Base-by-base conservation (phyloP, 2,888 invertebrate species). In the Drosophila greeni region DNA sequence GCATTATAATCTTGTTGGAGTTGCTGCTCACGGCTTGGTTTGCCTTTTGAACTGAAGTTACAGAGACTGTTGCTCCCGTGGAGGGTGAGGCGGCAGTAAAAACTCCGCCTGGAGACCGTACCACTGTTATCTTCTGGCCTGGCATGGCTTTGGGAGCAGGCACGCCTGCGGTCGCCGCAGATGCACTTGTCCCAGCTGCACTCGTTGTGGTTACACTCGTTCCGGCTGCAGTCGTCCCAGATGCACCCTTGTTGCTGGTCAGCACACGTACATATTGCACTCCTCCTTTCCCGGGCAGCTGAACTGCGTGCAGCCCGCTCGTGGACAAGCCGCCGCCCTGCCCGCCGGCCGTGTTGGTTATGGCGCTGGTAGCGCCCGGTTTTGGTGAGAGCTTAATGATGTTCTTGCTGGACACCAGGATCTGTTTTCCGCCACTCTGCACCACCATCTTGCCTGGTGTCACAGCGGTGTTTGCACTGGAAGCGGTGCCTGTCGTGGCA, bases 231-330 rank as follows among this genome's bases (percentile, higher is more conserved):
- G 45, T 49, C 18, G 64, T 59, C 8, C 53, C 64, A 6, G 66
- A 37, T 29, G 29, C 23, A 11, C 37, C 87, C 58, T 43, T 73
- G 29, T 51, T 75, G 37, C 55, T 82, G 16, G 91, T 91, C 18
- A 93, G 90, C 39, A 93, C 90, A 72, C 93, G 91, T n/a, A 94
- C 92, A 85, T 93, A 93, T 80, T 93, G 93, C 65, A 93, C 90
- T 3, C 88, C 87, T 65, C 75, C 56, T 53, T 90, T 87, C 34
- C 88, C 87, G 0, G 86, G 71, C 31, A 88, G 61, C 67, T 88
- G 87, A 45, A 89, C 82, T 0, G 88, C 75, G 59, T 88, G 88
- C 29, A 88, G 16, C 12, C 42, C 47, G 24, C 53, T 54, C 2
- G 75, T 24, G 3, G 51, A 20, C 23, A 70, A 20, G 33, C 45